Evolutionary conservation across 2,888 invertebrate species (phyloP), one percentile per base, ranked within the genome.

Genomic region (Drosophila siamana): DNA sequence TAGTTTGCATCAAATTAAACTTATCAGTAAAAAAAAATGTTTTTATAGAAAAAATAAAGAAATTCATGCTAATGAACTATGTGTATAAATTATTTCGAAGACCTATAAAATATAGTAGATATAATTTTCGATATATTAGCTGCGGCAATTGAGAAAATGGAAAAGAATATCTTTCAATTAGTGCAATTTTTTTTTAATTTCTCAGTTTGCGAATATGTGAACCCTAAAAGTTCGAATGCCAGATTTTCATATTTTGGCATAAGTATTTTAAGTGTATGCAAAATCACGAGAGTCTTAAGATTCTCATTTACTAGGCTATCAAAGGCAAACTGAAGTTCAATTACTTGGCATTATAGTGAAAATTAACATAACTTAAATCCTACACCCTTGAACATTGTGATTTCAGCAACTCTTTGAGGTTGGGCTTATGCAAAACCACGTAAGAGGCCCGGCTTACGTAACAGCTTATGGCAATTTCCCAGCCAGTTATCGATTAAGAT

Each of bases 381-480:
- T 26, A 40, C 33, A 38, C 52, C 33, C 38, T 61, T 13, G 4
- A 19, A 41, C 19, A 52, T 4, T n/a, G n/a, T n/a, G n/a, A n/a
- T 54, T 48, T 19, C 16, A 15, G 7, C 36, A 47, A 4, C 33
- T 44, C 60, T 19, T 76, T 51, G 56, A 50, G 61, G 33, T 66
- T 40, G 41, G 28, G 28, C 44, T 44, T 60, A 55, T 62, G 72
- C 55, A 36, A 46, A 59, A 46, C 73, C 74, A 77, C 78, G 68
- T 72, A 55, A 54, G 16, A 24, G 5, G n/a, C 30, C 4, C 16
- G 7, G 16, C 47, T 40, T 46, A 59, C 51, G n/a, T 6, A 36
- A 43, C 19, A 56, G 83, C 61, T 78, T 85, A 74, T 22, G 60
- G 47, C 44, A 60, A 55, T 68, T 66, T 77, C 74, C 59, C 78